Evolutionary conservation across 2,113 vertebrate genomes (phyloP).

Genomic region (Choloepus hoffmanni): DNA sequence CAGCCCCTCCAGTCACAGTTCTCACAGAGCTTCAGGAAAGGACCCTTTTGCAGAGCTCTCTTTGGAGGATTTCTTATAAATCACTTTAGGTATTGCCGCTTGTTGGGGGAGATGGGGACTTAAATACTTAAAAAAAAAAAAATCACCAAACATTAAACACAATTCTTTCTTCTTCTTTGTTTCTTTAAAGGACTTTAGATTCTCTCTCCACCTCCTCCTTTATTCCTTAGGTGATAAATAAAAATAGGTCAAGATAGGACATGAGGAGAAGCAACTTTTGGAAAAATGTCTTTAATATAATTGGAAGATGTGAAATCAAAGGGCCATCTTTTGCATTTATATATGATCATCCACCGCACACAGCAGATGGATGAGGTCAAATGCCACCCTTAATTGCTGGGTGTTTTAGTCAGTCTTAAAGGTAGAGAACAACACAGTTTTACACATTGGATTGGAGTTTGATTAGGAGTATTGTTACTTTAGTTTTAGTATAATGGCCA

Average conservation of each 20-base stretch:
- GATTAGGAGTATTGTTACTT: background rate
- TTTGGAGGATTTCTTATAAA: slow-evolving; percentile 99
- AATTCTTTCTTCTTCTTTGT: slow-evolving; percentile 63
- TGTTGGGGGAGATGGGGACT: slow-evolving; percentile 84
- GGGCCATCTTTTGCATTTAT: slow-evolving; percentile 32
- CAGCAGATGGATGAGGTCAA: slow-evolving; percentile 39
- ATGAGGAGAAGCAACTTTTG: slow-evolving; percentile 55
- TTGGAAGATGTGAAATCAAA: slow-evolving; percentile 56
- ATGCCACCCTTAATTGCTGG: slow-evolving; percentile 36
- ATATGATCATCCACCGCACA: slow-evolving; percentile 38
- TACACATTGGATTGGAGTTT: background rate
- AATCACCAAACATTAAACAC: slow-evolving; percentile 42
- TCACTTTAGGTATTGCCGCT: slow-evolving; percentile 97
- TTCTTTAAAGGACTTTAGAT: slow-evolving; percentile 58
- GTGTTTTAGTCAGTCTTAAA: slow-evolving; percentile 47
- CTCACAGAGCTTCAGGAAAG: slow-evolving; percentile 99
- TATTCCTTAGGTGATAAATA: slow-evolving; percentile 7
- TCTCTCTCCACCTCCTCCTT: slow-evolving; percentile 1
- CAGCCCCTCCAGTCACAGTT: slow-evolving; percentile 99
- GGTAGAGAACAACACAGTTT: slow-evolving; percentile 4
- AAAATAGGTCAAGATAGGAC: slow-evolving; percentile 46
- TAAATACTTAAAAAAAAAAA: background rate
- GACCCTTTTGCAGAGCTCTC: slow-evolving; percentile 99
- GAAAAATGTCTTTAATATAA: slow-evolving; percentile 37
- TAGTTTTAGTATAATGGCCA: slow-evolving; percentile 7